A percentile compares a stretch with the other conserved stretches of the same genome.
phyloP scores from a whole-genome alignment of 64 coral and sea anemone species.

The Acropora yongei region DNA sequence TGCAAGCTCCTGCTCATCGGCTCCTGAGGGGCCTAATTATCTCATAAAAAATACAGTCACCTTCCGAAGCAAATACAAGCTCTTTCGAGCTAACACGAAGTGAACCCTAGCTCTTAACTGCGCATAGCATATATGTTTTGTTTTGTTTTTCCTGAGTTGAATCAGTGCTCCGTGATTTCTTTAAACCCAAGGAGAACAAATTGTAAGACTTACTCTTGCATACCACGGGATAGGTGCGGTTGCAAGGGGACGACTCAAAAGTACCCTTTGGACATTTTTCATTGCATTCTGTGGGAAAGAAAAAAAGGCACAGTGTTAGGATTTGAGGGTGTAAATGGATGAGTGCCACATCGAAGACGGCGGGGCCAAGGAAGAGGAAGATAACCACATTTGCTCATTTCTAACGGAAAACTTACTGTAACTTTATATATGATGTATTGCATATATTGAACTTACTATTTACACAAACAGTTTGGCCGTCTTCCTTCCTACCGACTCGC shows the following conservation, averaged over 20 bases:
- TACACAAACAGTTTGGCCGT: conserved; percentile 35
- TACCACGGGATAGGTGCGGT: conserved; percentile 62
- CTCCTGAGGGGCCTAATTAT: too few relatives aligned
- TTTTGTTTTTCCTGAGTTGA: background rate
- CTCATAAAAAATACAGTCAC: too few relatives aligned
- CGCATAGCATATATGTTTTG: too few relatives aligned
- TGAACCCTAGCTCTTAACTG: background rate
- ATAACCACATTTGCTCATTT: too few relatives aligned
- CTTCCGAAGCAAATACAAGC: too few relatives aligned
- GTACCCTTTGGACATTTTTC: conserved; percentile 49
- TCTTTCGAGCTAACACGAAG: background rate
- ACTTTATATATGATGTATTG: background rate
- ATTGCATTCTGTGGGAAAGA: conserved; percentile 50
- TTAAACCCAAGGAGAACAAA: background rate
- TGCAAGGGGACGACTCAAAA: conserved; percentile 62
- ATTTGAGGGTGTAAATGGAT: too few relatives aligned
- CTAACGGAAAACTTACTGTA: too few relatives aligned
- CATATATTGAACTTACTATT: conserved; percentile 53
- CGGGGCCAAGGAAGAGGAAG: too few relatives aligned
- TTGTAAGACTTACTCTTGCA: conserved; percentile 63
- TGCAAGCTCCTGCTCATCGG: too few relatives aligned
- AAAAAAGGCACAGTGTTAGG: background rate
- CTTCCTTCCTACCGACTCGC: conserved; percentile 19
- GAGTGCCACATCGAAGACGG: too few relatives aligned
- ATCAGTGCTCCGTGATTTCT: too few relatives aligned